These are phyloP conservation scores for Passer montanus DNA, from an alignment of 2,113 vertebrate genomes.

Conservation along the genomic window DNA sequence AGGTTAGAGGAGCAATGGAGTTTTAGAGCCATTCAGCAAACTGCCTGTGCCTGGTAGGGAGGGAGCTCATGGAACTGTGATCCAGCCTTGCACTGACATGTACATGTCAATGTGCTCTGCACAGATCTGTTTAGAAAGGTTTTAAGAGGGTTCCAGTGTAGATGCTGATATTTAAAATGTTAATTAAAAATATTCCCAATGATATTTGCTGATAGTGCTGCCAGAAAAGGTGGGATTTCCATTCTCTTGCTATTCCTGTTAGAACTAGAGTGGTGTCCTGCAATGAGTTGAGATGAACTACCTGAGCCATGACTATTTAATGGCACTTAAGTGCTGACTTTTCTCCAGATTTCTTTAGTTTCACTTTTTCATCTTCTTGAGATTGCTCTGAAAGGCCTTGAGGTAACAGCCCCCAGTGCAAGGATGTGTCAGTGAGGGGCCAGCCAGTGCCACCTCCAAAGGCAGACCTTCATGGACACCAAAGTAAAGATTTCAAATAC, in stretches of 20 bases:
- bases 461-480: not conserved
- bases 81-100: not conserved
- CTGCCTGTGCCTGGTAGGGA: not conserved
- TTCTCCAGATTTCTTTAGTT: not conserved
- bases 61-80: not conserved
- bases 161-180: conserved; percentile 9
- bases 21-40: not conserved
- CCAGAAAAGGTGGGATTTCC: conserved; percentile 8
- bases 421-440: not conserved
- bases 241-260: not conserved
- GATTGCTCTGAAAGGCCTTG: not conserved
- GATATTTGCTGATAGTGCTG: not conserved
- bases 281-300: not conserved
- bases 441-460: not conserved
- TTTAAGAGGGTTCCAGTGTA: not conserved
- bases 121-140: not conserved
- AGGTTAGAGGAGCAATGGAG: not conserved
- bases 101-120: not conserved
- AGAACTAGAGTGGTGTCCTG: not conserved
- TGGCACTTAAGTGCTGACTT: not conserved
- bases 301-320: not conserved
- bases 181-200: not conserved
- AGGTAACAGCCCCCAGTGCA: not conserved
- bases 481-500: not conserved
- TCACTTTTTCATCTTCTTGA: not conserved